phyloP scores from a whole-genome alignment of 2,888 invertebrate species.

The Dicyrtomina minuta region DNA sequence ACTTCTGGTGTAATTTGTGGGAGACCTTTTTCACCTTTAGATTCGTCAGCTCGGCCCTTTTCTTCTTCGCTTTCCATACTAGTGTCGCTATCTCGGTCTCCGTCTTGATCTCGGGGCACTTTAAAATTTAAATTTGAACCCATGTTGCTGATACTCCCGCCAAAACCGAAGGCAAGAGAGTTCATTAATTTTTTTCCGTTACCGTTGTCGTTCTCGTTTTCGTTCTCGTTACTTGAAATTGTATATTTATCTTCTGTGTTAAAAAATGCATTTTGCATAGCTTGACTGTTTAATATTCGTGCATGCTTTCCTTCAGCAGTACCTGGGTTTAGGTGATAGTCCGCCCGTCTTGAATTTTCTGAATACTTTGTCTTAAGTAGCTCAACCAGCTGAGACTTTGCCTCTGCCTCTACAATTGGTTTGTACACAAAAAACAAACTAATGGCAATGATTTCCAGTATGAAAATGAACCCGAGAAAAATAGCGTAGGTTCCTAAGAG shows the following conservation, averaged over 20 bases:
- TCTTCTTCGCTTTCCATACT: not conserved
- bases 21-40: no score
- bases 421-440: conserved; percentile 22
- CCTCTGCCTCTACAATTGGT: conserved; percentile 1
- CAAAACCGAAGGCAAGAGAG: no score
- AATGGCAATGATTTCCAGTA: conserved; percentile 37
- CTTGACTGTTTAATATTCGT: not conserved
- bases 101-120: not conserved
- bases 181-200: not conserved
- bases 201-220: not conserved
- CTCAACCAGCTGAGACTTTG: not conserved
- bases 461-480: conserved; percentile 29
- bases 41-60: not conserved
- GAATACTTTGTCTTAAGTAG: conserved; percentile 13
- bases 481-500: conserved; percentile 61
- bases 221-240: not conserved
- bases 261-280: no score
- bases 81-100: not conserved
- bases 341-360: no score
- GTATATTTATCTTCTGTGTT: no score
- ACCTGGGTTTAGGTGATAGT: no score
- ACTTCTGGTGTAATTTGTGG: no score
- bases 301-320: not conserved
- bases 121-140: no score
- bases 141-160: no score